Evolutionary conservation across 2,113 vertebrate genomes (phyloP).

Genomic region (Tapirus terrestris): DNA sequence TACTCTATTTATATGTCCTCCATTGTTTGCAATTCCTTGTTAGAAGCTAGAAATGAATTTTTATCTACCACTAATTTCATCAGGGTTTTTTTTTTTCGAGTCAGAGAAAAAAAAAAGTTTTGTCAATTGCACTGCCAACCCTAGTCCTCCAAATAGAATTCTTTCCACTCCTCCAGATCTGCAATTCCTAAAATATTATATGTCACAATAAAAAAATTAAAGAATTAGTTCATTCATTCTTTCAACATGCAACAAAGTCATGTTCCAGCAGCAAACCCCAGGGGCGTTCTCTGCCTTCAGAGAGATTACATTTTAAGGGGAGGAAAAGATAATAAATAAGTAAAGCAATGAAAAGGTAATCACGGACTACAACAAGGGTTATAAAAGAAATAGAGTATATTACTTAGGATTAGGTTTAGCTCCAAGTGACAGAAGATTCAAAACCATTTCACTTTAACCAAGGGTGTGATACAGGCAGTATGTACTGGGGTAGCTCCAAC

Average conservation of each 20-base stretch:
- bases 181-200: slow-evolving; percentile 64
- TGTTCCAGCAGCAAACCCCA: slow-evolving; percentile 1
- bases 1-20: slow-evolving; percentile 82
- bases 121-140: slow-evolving; percentile 71
- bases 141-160: slow-evolving; percentile 72
- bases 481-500: too few species aligned
- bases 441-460: neutral
- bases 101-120: slow-evolving; percentile 56
- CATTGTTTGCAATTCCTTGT: slow-evolving; percentile 81
- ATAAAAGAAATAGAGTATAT: neutral
- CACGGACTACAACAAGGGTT: neutral
- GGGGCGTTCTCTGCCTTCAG: neutral
- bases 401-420: neutral
- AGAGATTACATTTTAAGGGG: neutral
- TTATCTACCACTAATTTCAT: slow-evolving; percentile 83
- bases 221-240: slow-evolving; percentile 76
- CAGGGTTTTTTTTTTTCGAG: slow-evolving; percentile 68
- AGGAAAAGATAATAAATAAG: neutral
- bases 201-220: slow-evolving; percentile 57
- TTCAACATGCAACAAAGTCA: neutral
- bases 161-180: slow-evolving; percentile 67
- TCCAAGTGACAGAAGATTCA: neutral
- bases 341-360: slow-evolving; percentile 35
- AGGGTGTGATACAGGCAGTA: neutral
- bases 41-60: slow-evolving; percentile 80